Conservation (phyloP, 2,797 vertebrate genomes). For the Hippoglossus hippoglossus region DNA sequence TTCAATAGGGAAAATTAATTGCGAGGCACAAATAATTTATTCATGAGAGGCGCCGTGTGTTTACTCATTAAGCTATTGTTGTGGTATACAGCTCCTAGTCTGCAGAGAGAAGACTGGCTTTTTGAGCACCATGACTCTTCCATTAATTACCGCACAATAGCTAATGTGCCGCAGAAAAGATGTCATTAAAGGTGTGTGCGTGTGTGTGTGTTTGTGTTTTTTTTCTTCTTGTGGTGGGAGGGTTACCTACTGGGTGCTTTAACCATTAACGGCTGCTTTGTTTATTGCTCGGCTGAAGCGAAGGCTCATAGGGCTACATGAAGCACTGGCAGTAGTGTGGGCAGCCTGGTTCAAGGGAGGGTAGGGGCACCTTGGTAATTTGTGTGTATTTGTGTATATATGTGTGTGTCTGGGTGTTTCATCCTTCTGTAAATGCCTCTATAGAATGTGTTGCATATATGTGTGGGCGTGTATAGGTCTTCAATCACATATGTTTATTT, state of each 20-base stretch:
- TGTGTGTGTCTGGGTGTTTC: slow-evolving; percentile 1
- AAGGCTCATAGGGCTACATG: slow-evolving; percentile 27
- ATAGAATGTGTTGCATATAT: neutral
- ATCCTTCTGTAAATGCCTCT: neutral
- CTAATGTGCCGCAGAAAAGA: slow-evolving; percentile 79
- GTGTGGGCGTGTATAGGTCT: neutral
- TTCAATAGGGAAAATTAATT: slow-evolving; percentile 79
- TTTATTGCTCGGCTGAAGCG: slow-evolving; percentile 50
- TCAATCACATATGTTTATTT: neutral
- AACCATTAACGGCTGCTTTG: slow-evolving; percentile 58
- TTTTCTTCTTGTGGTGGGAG: slow-evolving; percentile 48
- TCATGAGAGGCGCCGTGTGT: slow-evolving; percentile 78
- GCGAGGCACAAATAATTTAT: slow-evolving; percentile 80
- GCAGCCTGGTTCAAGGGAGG: slow-evolving; percentile 1
- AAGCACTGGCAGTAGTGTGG: slow-evolving; percentile 14
- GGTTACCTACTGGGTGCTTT: slow-evolving; percentile 56
- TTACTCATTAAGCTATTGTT: slow-evolving; percentile 85
- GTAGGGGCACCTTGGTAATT: neutral
- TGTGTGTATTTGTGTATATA: slow-evolving; percentile 15
- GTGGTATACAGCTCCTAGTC: slow-evolving; percentile 72
- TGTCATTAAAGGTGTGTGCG: slow-evolving; percentile 72
- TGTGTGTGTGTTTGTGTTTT: slow-evolving; percentile 5
- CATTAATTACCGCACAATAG: slow-evolving; percentile 82
- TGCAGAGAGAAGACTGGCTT: slow-evolving; percentile 77
- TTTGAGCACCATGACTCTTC: slow-evolving; percentile 74